These are phyloP conservation scores for Drosophila cracens DNA, from an alignment of 2,888 invertebrate genomes.

Conservation along the genomic window DNA sequence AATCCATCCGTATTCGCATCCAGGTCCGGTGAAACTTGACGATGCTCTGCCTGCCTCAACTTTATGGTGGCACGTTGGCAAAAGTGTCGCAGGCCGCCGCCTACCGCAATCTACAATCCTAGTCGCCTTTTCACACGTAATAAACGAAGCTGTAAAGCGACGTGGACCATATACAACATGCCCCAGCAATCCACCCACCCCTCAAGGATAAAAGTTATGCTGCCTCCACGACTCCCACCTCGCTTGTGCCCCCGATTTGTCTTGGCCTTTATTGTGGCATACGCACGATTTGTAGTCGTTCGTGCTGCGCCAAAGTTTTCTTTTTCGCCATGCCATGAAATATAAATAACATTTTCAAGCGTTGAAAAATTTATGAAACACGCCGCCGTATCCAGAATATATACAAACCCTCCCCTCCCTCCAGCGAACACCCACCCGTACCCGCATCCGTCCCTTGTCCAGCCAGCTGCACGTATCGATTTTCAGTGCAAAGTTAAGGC, in stretches of 20 bases:
- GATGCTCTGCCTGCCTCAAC: slow-evolving; percentile 47
- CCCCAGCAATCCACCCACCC: not conserved
- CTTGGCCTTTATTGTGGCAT: slow-evolving; percentile 56
- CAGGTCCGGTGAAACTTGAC: not conserved
- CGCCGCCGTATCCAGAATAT: slow-evolving; percentile 55
- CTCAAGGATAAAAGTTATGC: slow-evolving; percentile 62
- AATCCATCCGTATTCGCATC: not conserved
- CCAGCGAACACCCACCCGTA: not conserved
- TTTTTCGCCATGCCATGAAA: slow-evolving; percentile 70
- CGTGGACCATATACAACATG: slow-evolving; percentile 47
- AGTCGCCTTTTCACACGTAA: slow-evolving; percentile 74
- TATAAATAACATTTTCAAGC: slow-evolving; percentile 79
- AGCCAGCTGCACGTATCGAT: slow-evolving; percentile 60
- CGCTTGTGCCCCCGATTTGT: slow-evolving; percentile 43
- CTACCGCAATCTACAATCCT: slow-evolving; percentile 35
- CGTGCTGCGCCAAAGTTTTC: slow-evolving; percentile 79
- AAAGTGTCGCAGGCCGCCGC: slow-evolving; percentile 60
- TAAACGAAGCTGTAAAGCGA: slow-evolving; percentile 77
- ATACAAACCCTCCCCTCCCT: not conserved
- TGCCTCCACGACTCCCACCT: not conserved
- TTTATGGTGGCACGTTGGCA: slow-evolving; percentile 50
- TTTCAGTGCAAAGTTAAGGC: slow-evolving; percentile 64
- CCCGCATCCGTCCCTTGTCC: not conserved
- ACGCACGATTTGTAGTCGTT: slow-evolving; percentile 79
- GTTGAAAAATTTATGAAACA: slow-evolving; percentile 81